Conservation (phyloP, 2,888 invertebrate genomes). For the Stegana nigrithorax region DNA sequence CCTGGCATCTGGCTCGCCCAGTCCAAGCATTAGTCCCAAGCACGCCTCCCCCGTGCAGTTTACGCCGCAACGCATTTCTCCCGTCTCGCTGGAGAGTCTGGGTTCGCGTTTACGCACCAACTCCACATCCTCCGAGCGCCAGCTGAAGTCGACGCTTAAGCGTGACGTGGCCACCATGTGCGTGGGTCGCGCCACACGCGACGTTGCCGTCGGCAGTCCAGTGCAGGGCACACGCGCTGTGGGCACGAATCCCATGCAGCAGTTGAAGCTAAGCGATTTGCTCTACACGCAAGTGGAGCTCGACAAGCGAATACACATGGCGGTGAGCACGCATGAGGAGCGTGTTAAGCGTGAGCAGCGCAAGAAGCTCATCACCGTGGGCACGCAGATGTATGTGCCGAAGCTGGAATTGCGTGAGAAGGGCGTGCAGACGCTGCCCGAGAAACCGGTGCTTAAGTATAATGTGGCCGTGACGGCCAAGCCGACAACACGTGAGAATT, state of each 20-base stretch:
- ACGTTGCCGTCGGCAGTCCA: slow-evolving; percentile 73
- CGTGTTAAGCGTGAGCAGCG: slow-evolving; percentile 38
- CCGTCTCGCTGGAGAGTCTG: slow-evolving; percentile 64
- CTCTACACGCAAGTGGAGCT: slow-evolving; percentile 66
- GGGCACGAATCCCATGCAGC: slow-evolving; percentile 49
- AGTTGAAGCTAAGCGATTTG: slow-evolving; percentile 52
- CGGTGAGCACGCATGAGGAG: slow-evolving; percentile 46
- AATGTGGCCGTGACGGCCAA: slow-evolving; percentile 53
- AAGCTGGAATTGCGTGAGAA: slow-evolving; percentile 51
- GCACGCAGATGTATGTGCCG: slow-evolving; percentile 63
- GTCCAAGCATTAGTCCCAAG: slow-evolving; percentile 51
- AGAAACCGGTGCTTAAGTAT: slow-evolving; percentile 50
- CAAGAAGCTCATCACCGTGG: slow-evolving; percentile 58
- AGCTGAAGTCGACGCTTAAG: slow-evolving; percentile 44
- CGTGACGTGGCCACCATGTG: slow-evolving; percentile 78
- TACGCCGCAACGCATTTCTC: slow-evolving; percentile 66
- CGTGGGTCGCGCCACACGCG: slow-evolving; percentile 72
- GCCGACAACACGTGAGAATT: slow-evolving; percentile 58
- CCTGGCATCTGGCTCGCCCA: slow-evolving; percentile 49
- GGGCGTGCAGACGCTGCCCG: slow-evolving; percentile 53
- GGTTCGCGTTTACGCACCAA: slow-evolving; percentile 59
- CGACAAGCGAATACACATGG: slow-evolving; percentile 52
- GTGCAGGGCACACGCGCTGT: slow-evolving; percentile 54
- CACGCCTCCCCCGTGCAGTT: slow-evolving; percentile 58
- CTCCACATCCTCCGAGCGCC: slow-evolving; percentile 47